Conservation (phyloP, 1,140 invertebrate species). For the Drosophila persimilis region DNA sequence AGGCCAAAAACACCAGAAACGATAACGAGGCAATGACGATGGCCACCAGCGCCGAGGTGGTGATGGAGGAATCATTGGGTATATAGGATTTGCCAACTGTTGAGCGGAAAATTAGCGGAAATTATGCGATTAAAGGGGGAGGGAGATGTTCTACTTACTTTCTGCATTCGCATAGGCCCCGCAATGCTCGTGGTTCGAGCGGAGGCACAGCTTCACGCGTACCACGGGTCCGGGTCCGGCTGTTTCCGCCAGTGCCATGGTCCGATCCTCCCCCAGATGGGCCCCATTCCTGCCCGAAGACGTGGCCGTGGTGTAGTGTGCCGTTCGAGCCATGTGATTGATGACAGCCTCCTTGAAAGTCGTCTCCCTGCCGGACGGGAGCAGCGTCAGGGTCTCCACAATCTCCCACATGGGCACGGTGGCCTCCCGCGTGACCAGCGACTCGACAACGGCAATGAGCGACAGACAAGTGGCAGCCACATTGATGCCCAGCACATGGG, state of each 20-base stretch:
- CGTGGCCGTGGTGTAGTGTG: slow-evolving; percentile 66
- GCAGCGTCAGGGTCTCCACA: slow-evolving; percentile 87
- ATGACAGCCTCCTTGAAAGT: slow-evolving; percentile 88
- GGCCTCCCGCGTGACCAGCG: slow-evolving; percentile 85
- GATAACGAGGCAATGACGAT: slow-evolving; percentile 70
- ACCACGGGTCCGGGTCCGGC: slow-evolving; percentile 86
- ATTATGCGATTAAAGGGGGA: neutral
- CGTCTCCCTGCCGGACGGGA: slow-evolving; percentile 87
- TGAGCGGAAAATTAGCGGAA: neutral
- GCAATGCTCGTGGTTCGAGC: slow-evolving; percentile 90
- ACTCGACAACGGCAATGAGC: slow-evolving; percentile 89
- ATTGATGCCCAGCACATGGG: slow-evolving; percentile 90
- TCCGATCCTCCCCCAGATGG: slow-evolving; percentile 84
- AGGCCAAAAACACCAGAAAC: slow-evolving; percentile 61
- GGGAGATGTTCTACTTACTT: slow-evolving; percentile 86
- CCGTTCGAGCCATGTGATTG: slow-evolving; percentile 84
- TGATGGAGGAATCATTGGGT: slow-evolving; percentile 61
- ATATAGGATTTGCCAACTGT: slow-evolving; percentile 79
- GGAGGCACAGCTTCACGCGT: slow-evolving; percentile 91
- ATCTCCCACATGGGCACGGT: slow-evolving; percentile 87
- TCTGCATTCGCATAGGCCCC: slow-evolving; percentile 92
- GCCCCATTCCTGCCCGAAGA: slow-evolving; percentile 62
- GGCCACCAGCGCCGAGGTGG: slow-evolving; percentile 75
- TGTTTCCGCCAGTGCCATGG: slow-evolving; percentile 83
- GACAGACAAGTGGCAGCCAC: slow-evolving; percentile 90